phyloP scores from a whole-genome alignment of 2,888 invertebrate genomes.

The Anthrax anthrax region DNA sequence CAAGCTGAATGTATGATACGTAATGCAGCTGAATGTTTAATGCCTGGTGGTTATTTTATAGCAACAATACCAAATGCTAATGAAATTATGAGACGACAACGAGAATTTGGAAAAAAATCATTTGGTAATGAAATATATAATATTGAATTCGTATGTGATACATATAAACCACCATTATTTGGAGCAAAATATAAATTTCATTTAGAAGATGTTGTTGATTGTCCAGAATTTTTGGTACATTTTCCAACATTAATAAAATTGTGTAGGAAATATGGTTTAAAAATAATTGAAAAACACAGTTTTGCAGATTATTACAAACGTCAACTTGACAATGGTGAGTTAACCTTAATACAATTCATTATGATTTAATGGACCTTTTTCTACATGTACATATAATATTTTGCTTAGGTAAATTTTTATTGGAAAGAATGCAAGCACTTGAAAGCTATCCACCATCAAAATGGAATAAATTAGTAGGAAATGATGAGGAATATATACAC shows the following conservation, averaged over 20 bases:
- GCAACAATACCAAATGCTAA: slow-evolving; percentile 92
- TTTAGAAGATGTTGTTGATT: slow-evolving; percentile 91
- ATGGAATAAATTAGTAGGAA: slow-evolving; percentile 41
- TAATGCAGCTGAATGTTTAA: slow-evolving; percentile 82
- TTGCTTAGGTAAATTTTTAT: slow-evolving; percentile 33
- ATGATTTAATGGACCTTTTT: too few species aligned
- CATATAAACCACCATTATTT: slow-evolving; percentile 64
- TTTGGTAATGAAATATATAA: slow-evolving; percentile 71
- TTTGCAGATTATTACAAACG: slow-evolving; percentile 64
- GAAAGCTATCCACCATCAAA: slow-evolving; percentile 55
- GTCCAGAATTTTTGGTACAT: slow-evolving; percentile 95
- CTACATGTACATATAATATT: too few species aligned
- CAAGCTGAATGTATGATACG: slow-evolving; percentile 86
- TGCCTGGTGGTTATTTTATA: slow-evolving; percentile 86
- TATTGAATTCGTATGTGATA: slow-evolving; percentile 56
- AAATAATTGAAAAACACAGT: slow-evolving; percentile 49
- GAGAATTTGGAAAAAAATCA: slow-evolving; percentile 37
- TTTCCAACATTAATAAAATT: slow-evolving; percentile 70
- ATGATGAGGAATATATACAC: slow-evolving; percentile 55
- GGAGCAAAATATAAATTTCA: slow-evolving; percentile 94
- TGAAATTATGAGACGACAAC: slow-evolving; percentile 68
- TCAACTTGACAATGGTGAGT: slow-evolving; percentile 19
- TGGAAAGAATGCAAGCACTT: slow-evolving; percentile 65
- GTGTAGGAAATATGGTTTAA: slow-evolving; percentile 55
- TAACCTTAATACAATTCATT: too few species aligned